Conservation (phyloP, 2,797 vertebrate species). For the Petrocephalus sullivani region DNA sequence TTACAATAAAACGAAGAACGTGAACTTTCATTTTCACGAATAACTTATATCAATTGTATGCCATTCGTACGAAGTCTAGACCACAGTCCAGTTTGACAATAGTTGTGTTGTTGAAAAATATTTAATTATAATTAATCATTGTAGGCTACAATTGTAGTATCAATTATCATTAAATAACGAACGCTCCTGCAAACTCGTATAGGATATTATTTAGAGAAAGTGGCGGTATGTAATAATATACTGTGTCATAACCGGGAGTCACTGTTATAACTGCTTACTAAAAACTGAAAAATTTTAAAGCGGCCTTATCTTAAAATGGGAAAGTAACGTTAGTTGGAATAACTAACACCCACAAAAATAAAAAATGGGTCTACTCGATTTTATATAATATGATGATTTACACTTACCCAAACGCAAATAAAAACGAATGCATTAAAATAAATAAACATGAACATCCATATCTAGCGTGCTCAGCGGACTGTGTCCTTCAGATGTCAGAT, state of each 20-base stretch:
- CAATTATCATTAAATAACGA: neutral
- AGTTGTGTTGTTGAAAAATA: neutral
- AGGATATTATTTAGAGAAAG: neutral
- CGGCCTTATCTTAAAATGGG: neutral
- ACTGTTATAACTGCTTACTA: neutral
- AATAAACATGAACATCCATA: neutral
- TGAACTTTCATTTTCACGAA: neutral
- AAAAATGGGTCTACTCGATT: neutral
- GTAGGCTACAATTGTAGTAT: neutral
- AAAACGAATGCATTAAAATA: neutral
- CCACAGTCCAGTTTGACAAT: neutral
- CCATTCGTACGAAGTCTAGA: neutral
- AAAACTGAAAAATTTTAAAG: neutral
- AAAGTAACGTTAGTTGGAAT: neutral
- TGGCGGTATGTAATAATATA: neutral
- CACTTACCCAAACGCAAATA: neutral
- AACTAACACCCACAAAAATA: neutral
- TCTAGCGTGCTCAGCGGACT: conserved; percentile 2
- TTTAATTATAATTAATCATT: neutral
- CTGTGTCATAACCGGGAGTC: neutral
- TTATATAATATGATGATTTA: neutral
- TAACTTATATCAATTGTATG: neutral
- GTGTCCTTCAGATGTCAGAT: conserved; percentile 8
- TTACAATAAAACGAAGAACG: neutral
- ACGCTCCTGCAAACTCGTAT: neutral